phyloP scores from a whole-genome alignment of 2,888 invertebrate genomes.

The Fragum sueziense region DNA sequence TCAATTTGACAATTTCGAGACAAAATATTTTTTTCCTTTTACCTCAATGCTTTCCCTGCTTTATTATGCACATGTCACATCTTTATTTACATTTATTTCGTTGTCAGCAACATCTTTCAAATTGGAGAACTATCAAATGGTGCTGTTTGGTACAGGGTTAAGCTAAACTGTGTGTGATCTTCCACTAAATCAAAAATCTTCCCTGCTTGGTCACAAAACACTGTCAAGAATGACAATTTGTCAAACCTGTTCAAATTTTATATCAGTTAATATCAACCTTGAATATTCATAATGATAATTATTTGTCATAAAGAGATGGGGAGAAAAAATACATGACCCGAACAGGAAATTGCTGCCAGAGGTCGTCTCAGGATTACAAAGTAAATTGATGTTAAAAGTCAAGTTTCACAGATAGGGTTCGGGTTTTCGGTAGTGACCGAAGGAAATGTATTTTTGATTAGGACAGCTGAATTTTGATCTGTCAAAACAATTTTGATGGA shows the following conservation, averaged over 20 bases:
- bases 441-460: not conserved
- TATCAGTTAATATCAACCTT: conserved; percentile 16
- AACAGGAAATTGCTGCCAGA: conserved; percentile 21
- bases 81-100: not conserved
- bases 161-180: not conserved
- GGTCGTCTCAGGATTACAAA: not conserved
- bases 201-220: not conserved
- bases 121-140: not conserved
- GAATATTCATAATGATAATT: conserved; percentile 24
- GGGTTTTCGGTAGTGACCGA: not conserved
- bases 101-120: not conserved
- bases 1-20: too few relatives aligned
- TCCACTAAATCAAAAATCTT: not conserved
- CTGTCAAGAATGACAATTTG: not conserved
- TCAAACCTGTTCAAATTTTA: conserved; percentile 1
- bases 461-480: conserved; percentile 6
- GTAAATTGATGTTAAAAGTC: conserved; percentile 8
- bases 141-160: not conserved
- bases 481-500: too few relatives aligned
- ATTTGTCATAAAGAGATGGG: conserved; percentile 17
- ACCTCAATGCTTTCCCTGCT: not conserved
- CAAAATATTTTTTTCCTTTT: not conserved
- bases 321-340: not conserved
- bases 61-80: not conserved
- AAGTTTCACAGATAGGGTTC: conserved; percentile 2